Evolutionary conservation across 1,140 invertebrate species (phyloP), one percentile per base, ranked within the genome.

Genomic region (Trissolcus basalis): DNA sequence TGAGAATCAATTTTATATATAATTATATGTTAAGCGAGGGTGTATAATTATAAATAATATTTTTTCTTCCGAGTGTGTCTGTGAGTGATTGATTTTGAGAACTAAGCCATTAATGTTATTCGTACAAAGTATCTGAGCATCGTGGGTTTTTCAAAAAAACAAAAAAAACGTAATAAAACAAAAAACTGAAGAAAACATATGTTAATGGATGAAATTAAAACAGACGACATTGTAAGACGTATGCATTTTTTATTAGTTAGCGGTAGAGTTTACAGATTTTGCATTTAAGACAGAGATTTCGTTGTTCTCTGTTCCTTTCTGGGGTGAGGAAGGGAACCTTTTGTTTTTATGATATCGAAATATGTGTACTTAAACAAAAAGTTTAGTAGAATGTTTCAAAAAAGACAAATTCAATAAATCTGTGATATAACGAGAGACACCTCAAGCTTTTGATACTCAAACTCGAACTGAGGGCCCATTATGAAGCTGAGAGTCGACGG

Each of bases 381-480:
- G 49, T 54, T 27, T 27, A 27, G 19, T 27, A 27, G 19, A 27
- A 27, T 71, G 70, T 69, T 76, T 75, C 49, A 68, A 76, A 9
- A 39, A 76, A 69, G 50, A 78, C 74, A 85, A 85, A 81, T 85
- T 81, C 54, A 77, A 81, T 79, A 83, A 86, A 86, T 86, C 85
- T 88, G 86, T 88, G 86, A 88, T 88, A 88, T 87, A 84, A 82
- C 63, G 64, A 53, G 69, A 64, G 74, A 81, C 82, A 83, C 81
- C 82, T 86, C 82, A 83, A 80, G 77, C 81, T 87, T 85, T 85
- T 79, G 77, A 79, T 79, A 79, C 77, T 76, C 72, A 79, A 76
- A 64, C 73, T 69, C 64, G 67, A 78, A 68, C 51, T 32, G 39
- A 43, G 65, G 63, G 65, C 16, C 69, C 64, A 65, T 68, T 67